These are phyloP conservation scores for Isoperla grammatica DNA, from an alignment of 2,888 invertebrate species.

Conservation along the genomic window DNA sequence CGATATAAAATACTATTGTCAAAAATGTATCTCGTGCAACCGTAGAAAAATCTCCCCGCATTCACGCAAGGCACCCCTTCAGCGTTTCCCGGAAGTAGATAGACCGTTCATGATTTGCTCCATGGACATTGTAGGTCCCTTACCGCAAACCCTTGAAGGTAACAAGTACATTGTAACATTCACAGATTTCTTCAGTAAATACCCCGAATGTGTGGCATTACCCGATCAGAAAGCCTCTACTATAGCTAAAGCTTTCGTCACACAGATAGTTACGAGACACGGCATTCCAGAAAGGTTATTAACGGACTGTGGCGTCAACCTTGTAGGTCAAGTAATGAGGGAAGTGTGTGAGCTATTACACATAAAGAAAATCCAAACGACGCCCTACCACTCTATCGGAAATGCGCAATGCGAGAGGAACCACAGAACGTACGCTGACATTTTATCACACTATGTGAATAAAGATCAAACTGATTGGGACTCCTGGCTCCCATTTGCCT, in stretches of 20 bases:
- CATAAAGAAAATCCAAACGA: not conserved
- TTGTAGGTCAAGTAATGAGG: not conserved
- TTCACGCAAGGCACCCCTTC: not conserved
- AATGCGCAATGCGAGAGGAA: not conserved
- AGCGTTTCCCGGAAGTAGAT: not conserved
- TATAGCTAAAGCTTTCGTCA: not conserved
- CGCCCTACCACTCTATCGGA: not conserved
- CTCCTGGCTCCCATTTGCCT: not conserved
- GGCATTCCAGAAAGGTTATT: not conserved
- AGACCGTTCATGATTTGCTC: not conserved
- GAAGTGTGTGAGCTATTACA: not conserved
- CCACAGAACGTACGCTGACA: not conserved
- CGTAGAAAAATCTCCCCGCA: conserved; percentile 1
- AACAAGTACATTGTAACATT: not conserved
- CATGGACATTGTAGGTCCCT: not conserved
- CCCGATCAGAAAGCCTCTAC: not conserved
- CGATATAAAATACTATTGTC: too few species aligned
- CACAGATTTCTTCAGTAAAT: not conserved
- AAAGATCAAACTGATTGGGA: not conserved
- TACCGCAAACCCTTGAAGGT: not conserved
- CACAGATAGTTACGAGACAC: not conserved
- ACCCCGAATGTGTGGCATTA: not conserved
- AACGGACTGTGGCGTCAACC: not conserved
- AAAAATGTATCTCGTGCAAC: too few species aligned
- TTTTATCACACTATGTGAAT: not conserved